phyloP scores from a whole-genome alignment of 2,113 vertebrate species.

The Helogale parvula region DNA sequence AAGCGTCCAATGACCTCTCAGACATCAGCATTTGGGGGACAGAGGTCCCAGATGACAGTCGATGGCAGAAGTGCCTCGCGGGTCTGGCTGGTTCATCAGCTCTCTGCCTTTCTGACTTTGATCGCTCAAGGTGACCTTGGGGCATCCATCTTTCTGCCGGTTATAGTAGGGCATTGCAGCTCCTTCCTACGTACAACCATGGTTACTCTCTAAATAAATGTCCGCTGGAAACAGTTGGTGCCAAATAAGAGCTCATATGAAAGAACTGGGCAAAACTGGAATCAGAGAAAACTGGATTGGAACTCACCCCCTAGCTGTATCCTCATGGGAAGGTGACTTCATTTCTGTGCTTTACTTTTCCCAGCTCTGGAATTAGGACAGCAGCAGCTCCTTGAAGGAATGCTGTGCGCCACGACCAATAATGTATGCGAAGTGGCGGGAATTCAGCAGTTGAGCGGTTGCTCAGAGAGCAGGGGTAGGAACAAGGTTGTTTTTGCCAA shows the following conservation, averaged over 20 bases:
- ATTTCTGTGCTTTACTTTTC: background rate
- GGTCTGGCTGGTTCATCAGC: rapidly evolving
- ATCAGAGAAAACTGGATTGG: background rate
- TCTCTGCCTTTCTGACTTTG: background rate
- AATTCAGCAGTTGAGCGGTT: background rate
- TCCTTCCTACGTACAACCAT: rapidly evolving
- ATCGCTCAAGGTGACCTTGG: background rate
- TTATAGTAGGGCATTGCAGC: rapidly evolving
- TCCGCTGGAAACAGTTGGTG: background rate
- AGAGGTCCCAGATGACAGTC: background rate
- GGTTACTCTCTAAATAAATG: background rate
- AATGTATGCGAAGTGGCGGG: rapidly evolving
- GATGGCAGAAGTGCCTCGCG: background rate
- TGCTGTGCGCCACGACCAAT: rapidly evolving
- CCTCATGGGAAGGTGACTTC: background rate
- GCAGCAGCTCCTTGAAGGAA: background rate
- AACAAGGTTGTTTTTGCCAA: background rate
- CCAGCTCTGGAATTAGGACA: background rate
- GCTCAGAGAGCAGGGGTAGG: background rate
- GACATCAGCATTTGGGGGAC: background rate
- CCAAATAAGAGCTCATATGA: background rate
- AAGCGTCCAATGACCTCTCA: rapidly evolving
- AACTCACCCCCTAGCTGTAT: background rate
- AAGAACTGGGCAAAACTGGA: background rate
- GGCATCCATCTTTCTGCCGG: background rate